Conservation (phyloP, 2,888 invertebrate species). For the Tortrix viridana region DNA sequence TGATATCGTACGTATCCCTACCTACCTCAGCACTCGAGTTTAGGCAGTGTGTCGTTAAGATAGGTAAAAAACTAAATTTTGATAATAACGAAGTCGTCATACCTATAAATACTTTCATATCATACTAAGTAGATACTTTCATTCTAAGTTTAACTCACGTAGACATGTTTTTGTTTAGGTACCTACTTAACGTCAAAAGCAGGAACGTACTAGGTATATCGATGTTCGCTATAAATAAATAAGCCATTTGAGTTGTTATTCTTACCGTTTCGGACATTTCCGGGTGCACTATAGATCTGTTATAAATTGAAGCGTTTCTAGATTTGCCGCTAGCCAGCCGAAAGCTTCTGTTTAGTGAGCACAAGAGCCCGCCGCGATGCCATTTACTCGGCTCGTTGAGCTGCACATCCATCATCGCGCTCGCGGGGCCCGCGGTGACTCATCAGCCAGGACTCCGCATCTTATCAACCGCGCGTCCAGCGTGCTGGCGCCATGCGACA, state of each 20-base stretch:
- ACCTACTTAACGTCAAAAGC: too few species aligned
- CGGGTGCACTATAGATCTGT: constrained; percentile 60
- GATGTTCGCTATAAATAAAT: too few species aligned
- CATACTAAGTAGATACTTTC: too few species aligned
- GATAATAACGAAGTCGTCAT: too few species aligned
- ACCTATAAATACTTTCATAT: too few species aligned
- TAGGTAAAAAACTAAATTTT: too few species aligned
- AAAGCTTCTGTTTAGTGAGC: constrained; percentile 77
- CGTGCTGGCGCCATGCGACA: constrained; percentile 54
- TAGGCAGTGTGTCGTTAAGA: too few species aligned
- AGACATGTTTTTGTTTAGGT: too few species aligned
- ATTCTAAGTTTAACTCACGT: too few species aligned
- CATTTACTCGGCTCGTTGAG: constrained; percentile 71
- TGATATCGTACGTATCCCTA: too few species aligned
- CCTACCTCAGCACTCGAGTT: too few species aligned
- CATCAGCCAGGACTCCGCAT: constrained; percentile 64
- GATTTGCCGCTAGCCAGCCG: constrained; percentile 68
- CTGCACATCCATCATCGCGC: constrained; percentile 76
- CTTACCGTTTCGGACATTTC: constrained; percentile 60
- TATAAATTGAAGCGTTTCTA: constrained; percentile 60
- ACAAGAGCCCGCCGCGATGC: constrained; percentile 78
- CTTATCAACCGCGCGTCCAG: constrained; percentile 60
- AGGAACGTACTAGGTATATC: too few species aligned
- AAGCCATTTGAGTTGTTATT: not conserved
- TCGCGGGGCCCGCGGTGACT: constrained; percentile 72